Evolutionary conservation across 2,113 vertebrate species (phyloP).

Genomic region (Notiomystis cincta): DNA sequence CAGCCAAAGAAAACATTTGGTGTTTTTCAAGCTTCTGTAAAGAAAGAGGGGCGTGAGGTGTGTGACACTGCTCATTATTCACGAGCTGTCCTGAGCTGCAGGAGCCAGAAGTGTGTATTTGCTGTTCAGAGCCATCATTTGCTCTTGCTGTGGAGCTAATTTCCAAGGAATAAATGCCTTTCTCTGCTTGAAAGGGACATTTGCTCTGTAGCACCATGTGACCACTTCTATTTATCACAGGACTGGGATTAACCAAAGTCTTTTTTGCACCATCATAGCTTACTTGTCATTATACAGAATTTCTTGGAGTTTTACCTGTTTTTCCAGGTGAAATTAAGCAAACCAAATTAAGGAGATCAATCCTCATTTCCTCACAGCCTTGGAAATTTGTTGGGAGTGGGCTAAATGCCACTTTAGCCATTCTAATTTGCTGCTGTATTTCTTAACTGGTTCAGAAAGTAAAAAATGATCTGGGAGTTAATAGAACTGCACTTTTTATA

Average conservation of each 20-base stretch:
- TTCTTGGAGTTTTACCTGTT: neutral
- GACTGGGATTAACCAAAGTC: neutral
- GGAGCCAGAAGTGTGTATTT: neutral
- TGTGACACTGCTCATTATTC: neutral
- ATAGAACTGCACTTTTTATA: neutral
- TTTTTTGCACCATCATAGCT: neutral
- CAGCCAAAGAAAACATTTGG: neutral
- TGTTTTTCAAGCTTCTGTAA: neutral
- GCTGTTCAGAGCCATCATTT: neutral
- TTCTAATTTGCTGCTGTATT: neutral
- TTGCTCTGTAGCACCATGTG: neutral
- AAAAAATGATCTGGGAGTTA: neutral
- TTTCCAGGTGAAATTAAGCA: neutral
- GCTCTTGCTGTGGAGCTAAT: neutral
- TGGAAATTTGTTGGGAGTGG: neutral
- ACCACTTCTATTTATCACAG: neutral
- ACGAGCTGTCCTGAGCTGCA: neutral
- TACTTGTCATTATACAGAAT: neutral
- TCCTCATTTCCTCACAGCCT: neutral
- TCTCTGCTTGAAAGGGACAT: neutral
- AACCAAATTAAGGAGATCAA: neutral
- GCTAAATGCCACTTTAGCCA: neutral
- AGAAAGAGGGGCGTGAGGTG: neutral
- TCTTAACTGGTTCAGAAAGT: neutral
- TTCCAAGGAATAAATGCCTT: neutral